These are phyloP conservation scores for Acropternis orthonyx DNA, from an alignment of 2,797 vertebrate genomes.

Conservation along the genomic window DNA sequence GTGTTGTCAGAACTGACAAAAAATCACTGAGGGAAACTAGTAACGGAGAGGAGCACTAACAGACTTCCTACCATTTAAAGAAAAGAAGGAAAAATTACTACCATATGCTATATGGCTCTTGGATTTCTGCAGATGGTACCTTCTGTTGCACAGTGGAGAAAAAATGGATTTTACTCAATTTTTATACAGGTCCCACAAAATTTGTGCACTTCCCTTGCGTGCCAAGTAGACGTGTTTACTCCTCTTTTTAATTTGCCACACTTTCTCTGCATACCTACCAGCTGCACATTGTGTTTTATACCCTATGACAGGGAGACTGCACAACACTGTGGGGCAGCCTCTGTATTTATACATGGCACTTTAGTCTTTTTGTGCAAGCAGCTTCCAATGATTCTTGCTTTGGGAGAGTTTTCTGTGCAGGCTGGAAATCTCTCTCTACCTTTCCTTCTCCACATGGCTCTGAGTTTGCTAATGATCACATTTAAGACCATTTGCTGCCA, in stretches of 20 bases:
- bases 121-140: slow-evolving; percentile 35
- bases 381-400: not conserved
- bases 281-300: not conserved
- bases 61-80: not conserved
- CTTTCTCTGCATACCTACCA: not conserved
- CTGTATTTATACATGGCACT: not conserved
- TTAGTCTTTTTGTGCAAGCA: not conserved
- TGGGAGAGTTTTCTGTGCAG: not conserved
- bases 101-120: slow-evolving; percentile 11
- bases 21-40: not conserved
- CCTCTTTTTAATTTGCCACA: not conserved
- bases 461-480: not conserved
- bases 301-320: not conserved
- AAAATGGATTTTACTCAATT: not conserved
- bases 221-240: not conserved
- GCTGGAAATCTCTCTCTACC: slow-evolving; percentile 9
- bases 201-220: not conserved
- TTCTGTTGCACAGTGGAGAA: not conserved
- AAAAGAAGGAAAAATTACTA: not conserved
- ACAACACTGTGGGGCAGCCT: not conserved
- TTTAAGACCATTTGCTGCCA: slow-evolving; percentile 44
- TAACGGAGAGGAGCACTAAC: not conserved
- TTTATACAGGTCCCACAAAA: not conserved
- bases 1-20: not conserved
- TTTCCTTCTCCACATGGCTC: not conserved